A percentile compares a stretch with the other conserved stretches of the same genome.
These are phyloP conservation scores for Podarcis cretensis DNA, from an alignment of 2,113 vertebrate genomes.

Conservation along the genomic window DNA sequence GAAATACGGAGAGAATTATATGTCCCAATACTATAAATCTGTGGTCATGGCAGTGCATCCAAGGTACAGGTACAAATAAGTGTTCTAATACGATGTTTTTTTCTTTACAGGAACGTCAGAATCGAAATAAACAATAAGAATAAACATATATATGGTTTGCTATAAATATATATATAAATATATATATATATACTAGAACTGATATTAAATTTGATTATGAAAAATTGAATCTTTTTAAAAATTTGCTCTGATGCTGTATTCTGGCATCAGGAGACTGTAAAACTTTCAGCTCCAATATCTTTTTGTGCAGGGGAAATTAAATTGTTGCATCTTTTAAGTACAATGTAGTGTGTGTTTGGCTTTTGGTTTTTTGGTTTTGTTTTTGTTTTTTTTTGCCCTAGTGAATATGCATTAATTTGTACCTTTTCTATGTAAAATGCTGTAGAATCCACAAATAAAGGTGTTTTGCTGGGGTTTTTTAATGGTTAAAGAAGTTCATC, in stretches of 20 bases:
- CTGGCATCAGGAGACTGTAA: constrained; percentile 81
- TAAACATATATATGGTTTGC: constrained; percentile 77
- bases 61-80: constrained; percentile 11
- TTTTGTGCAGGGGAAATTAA: constrained; percentile 87
- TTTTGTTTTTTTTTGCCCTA: constrained; percentile 66
- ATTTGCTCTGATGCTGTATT: constrained; percentile 81
- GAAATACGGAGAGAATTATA: background rate
- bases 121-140: constrained; percentile 91
- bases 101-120: constrained; percentile 89
- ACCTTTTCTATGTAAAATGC: constrained; percentile 77
- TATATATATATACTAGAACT: constrained; percentile 77
- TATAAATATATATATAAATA: constrained; percentile 72
- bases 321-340: constrained; percentile 81
- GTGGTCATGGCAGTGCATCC: background rate
- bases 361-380: constrained; percentile 7
- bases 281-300: constrained; percentile 82
- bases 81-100: constrained; percentile 16
- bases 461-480: constrained; percentile 66
- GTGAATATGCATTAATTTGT: constrained; percentile 75
- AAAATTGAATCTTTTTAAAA: constrained; percentile 58
- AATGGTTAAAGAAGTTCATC: constrained; percentile 69
- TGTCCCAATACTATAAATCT: background rate
- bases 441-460: constrained; percentile 84
- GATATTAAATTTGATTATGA: constrained; percentile 72
- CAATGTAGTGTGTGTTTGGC: constrained; percentile 62